Base-by-base conservation (phyloP, 2,888 invertebrate species). In the Muscina levida region DNA sequence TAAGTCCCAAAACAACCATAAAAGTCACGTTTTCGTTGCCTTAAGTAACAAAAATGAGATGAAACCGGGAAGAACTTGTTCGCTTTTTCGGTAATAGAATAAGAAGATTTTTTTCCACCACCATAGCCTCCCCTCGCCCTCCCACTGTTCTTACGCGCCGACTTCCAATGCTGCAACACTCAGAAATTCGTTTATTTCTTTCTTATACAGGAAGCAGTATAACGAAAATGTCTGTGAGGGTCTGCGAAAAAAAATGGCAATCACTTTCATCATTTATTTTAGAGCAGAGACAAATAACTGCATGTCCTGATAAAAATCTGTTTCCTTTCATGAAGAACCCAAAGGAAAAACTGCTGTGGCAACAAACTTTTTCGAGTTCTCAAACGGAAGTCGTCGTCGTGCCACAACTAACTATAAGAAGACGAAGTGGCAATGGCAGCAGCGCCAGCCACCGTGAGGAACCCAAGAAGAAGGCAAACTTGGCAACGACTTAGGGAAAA, bases 401-500 rank as follows among this genome's bases (percentile, higher is more conserved):
- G 22, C 11, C 19, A 42, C 51, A 51, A 51, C 1, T 22, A 51
- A 51, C 51, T 56, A n/a, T 56, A 53, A 65, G 17, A 42, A 31
- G 24, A 26, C 24, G 15, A n/a, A 19, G 53, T 0, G 15, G 17
- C 10, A 31, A n/a, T n/a, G n/a, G 37, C 10, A 5, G 24, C 10
- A 17, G 31, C 56, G 5, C 19, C 2, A 8, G 26, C 26, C 44
- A 46, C 42, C 5, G n/a, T 31, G 31, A 5, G 8, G 8, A 31
- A 31, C 31, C 31, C n/a, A n/a, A 37, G 19, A 15, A n/a, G n/a
- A 39, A 42, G 48, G n/a, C 5, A 62, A 72, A 51, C 22, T 80
- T 81, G 81, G 81, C 81, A 81, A 81, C 72, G 74, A 62, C 62
- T 81, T 81, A 68, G 71, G 77, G 51, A 72, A 77, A 72, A 81